Base-by-base conservation (phyloP, 1,140 invertebrate species). In the Orius insidiosus region DNA sequence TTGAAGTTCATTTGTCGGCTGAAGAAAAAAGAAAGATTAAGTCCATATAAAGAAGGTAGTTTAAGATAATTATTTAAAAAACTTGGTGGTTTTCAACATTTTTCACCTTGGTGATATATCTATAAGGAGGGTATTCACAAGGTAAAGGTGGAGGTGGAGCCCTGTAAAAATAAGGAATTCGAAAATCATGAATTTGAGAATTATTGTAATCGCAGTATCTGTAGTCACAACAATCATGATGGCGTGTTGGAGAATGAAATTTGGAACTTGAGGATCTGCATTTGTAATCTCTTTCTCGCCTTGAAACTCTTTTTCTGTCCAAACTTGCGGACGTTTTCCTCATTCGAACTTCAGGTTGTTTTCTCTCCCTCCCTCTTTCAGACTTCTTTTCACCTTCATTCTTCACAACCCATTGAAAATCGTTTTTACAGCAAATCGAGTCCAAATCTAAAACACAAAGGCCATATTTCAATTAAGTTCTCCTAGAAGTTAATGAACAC, bases 1-100 rank as follows among this genome's bases (percentile, higher is more conserved):
- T 60, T 78, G 48, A 14, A 51, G 14, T 16, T 55, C 54, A 37
- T 47, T 47, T 11, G 52, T 47, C 15, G 50, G 48, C 54, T 55
- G 46, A 5, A 51, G 47, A 11, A 45, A 35, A 45, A 39, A 41
- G n/a, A 13, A 36, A 18, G 31, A 43, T 9, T 13, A 11, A 33
- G 15, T n/a, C n/a, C n/a, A n/a, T n/a, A n/a, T n/a, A n/a, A n/a
- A n/a, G n/a, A n/a, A n/a, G n/a, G n/a, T n/a, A n/a, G n/a, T n/a
- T n/a, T n/a, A n/a, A n/a, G n/a, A n/a, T n/a, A n/a, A n/a, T n/a
- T n/a, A 15, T 36, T 36, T 15, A 36, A 5, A 11, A 36, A 36
- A 11, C n/a, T n/a, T 36, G 35, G 35, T 36, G 35, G 35, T 36
- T 36, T 36, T 36, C 35, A n/a, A 11, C 35, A 36, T n/a, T 11